Evolutionary conservation across 1,140 invertebrate species (phyloP).

Genomic region (Drepana arcuata): DNA sequence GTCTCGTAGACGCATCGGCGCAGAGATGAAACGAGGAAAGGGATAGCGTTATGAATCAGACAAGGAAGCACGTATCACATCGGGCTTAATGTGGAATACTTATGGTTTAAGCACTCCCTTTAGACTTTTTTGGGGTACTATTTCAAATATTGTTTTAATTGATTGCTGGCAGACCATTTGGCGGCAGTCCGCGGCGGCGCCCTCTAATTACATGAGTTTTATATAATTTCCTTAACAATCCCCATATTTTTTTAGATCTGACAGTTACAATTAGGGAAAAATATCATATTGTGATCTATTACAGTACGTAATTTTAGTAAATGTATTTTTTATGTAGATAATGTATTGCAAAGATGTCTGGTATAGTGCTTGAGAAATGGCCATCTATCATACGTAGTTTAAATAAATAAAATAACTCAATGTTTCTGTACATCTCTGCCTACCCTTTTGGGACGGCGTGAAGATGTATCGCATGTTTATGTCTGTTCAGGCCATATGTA

Average conservation of each 20-base stretch:
- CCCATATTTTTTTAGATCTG: no score
- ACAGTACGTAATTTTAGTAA: no score
- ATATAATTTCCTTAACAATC: constrained; percentile 33
- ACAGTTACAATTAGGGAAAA: constrained; percentile 25
- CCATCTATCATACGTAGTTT: no score
- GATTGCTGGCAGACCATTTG: constrained; percentile 60
- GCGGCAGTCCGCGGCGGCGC: constrained; percentile 26
- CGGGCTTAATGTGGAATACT: constrained; percentile 48
- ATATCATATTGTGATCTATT: constrained; percentile 27
- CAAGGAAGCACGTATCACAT: constrained; percentile 12
- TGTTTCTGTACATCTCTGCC: no score
- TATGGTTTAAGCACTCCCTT: constrained; percentile 53
- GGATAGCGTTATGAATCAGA: constrained; percentile 22
- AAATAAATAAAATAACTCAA: no score
- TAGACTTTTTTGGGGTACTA: constrained; percentile 56
- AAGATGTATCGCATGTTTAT: no score
- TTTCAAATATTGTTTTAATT: constrained; percentile 69
- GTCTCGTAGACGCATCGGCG: constrained; percentile 53
- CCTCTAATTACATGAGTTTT: constrained; percentile 40
- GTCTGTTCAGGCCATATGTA: no score
- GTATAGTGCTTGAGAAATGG: no score
- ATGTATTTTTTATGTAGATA: no score
- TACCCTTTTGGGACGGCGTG: not conserved
- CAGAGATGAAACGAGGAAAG: constrained; percentile 31
- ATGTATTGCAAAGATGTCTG: no score